Evolutionary conservation across 2,888 invertebrate genomes (phyloP), one percentile per base, ranked within the genome.

Genomic region (Heliconius hortense): DNA sequence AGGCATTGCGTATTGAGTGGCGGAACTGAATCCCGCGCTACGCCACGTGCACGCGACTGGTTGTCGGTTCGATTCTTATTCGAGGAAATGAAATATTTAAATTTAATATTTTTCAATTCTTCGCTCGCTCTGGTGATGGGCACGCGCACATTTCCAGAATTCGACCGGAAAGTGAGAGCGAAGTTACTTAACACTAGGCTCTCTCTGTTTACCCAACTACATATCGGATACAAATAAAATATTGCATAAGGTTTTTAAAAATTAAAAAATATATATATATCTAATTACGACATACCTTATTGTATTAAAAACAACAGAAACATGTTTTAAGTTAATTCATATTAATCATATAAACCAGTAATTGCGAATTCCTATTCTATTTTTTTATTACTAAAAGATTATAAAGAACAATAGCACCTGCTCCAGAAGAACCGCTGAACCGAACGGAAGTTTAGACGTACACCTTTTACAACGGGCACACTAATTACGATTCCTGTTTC

Each of bases 391-490:
- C 24, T 74, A 71, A 63, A 69, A 74, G 72, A 35, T 60, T 74
- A 72, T 69, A 74, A 69, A 80, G 77, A 80, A 80, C 73, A 78
- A 75, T 78, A 80, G 83, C 86, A 86, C 86, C 86, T 87, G 86
- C 79, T 74, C 82, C 82, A 85, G 85, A 82, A 82, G 85, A 82
- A 80, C 72, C 78, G 79, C 86, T 86, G 85, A 83, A 79, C 80
- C 74, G 63, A 85, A 82, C 87, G 87, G 85, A 86, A 84, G 85
- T 87, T 83, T 82, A 81, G 83, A 82, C 82, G 86, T 85, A 86
- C 88, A 88, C 87, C 88, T 88, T 87, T 87, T 83, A 83, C 84
- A 83, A 81, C 80, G 82, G 81, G 77, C 78, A 77, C 79, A 79
- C 80, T 80, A 82, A 82, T 81, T 81, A 82, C 79, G 72, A 79